phyloP scores from a whole-genome alignment of 1,140 invertebrate species.

The Dendrolimus kikuchii region DNA sequence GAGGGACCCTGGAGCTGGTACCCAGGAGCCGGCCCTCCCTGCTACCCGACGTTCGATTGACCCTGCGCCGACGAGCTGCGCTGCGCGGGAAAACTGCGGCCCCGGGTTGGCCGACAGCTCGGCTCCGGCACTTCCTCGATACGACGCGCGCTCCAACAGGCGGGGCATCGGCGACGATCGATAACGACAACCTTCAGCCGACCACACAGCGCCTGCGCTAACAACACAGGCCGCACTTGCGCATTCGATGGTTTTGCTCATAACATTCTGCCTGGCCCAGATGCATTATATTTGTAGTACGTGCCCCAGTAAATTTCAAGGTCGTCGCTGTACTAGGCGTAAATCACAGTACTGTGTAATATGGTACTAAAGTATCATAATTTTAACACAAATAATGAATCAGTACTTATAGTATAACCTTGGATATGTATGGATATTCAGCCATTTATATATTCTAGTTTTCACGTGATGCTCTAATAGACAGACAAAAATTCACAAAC shows the following conservation, averaged over 20 bases:
- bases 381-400: too few species aligned
- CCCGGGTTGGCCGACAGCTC: constrained; percentile 1
- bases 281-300: constrained; percentile 11
- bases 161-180: constrained; percentile 1
- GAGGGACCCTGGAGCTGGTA: constrained; percentile 45
- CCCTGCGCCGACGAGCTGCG: constrained; percentile 11
- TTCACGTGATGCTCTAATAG: too few species aligned
- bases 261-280: constrained; percentile 9
- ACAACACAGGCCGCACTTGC: too few species aligned
- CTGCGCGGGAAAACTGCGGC: constrained; percentile 22
- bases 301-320: constrained; percentile 18
- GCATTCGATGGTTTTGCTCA: neutral
- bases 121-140: neutral
- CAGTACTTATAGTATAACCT: too few species aligned
- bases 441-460: too few species aligned
- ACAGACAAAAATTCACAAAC: too few species aligned
- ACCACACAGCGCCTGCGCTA: constrained; percentile 5
- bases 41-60: constrained; percentile 14
- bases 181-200: constrained; percentile 1
- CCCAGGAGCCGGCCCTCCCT: constrained; percentile 22
- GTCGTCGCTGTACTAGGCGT: constrained; percentile 4
- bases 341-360: neutral
- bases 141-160: constrained; percentile 2
- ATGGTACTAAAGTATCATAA: too few species aligned
- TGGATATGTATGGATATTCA: too few species aligned